Evolutionary conservation across 1,140 invertebrate species (phyloP).

Genomic region (Hormaphis cornu): DNA sequence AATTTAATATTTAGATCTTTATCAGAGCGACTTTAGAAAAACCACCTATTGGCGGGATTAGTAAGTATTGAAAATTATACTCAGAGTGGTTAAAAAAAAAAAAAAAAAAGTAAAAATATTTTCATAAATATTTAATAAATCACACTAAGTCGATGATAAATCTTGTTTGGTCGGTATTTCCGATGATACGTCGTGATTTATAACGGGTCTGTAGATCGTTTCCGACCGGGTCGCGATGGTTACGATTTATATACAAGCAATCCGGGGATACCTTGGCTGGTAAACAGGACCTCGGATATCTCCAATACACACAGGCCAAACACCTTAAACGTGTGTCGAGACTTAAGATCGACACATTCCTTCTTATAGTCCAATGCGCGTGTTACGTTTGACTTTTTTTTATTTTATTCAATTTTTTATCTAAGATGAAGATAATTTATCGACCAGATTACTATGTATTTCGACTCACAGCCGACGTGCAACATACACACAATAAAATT

Average conservation of each 20-base stretch:
- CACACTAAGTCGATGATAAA: not conserved
- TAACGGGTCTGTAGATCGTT: not conserved
- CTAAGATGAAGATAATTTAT: not conserved
- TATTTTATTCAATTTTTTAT: not conserved
- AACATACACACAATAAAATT: too few species aligned
- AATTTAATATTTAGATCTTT: too few species aligned
- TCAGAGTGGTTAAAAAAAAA: not conserved
- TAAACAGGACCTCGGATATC: not conserved
- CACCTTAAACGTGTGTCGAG: not conserved
- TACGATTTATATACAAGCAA: too few species aligned
- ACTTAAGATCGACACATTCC: not conserved
- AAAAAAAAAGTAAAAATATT: not conserved
- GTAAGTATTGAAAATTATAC: too few species aligned
- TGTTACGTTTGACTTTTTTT: not conserved
- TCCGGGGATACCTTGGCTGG: not conserved
- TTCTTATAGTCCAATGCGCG: not conserved
- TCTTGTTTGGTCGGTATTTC: slow-evolving; percentile 14
- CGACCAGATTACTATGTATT: not conserved
- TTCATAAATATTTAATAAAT: not conserved
- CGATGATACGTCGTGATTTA: not conserved
- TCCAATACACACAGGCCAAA: not conserved
- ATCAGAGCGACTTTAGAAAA: too few species aligned
- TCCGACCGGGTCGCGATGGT: not conserved
- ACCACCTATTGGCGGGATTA: too few species aligned
- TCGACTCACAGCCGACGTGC: not conserved